Base-by-base conservation (phyloP, 2,113 vertebrate species). In the Onychostoma macrolepis region DNA sequence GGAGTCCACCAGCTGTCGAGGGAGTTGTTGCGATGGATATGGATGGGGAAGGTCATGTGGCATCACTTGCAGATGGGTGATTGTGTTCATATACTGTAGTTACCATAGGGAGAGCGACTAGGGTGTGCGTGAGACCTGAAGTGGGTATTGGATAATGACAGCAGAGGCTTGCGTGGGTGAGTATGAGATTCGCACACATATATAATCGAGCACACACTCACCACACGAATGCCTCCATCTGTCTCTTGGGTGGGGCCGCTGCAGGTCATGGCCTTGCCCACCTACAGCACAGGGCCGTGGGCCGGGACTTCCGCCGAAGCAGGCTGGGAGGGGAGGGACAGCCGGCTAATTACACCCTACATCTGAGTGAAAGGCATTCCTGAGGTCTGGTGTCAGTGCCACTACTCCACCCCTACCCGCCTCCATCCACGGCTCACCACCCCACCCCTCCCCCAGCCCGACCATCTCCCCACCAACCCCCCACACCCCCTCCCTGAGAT, bases 271-370 rank as follows among this genome's bases (percentile, higher is more conserved):
- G 93, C 94, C 93, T 67, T 82, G 74, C 88, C 79, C 82, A 82
- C 82, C 75, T 86, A 85, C 45, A 77, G 83, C 84, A 83, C 86
- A 93, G 92, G 92, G 90, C 90, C 91, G 90, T 94, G 92, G 93
- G 92, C 93, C 88, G 92, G 90, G 93, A 94, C 94, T 93, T 94
- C 93, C 92, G 93, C 94, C 94, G 93, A 95, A 94, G 94, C 94
- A 94, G 94, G 93, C 93, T 90, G 91, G 92, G 91, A 93, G 94
- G 93, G 92, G 93, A 94, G 95, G 94, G 92, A 95, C 93, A 91
- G 93, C 91, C 90, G 88, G 87, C 92, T 95, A 96, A 96, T 95
- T 96, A 93, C 94, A 95, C 93, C 94, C 93, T 94, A 93, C 92
- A 92, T 93, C 92, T 91, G 89, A 95, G 93, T 86, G 89, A 93